A percentile compares a stretch with the other conserved stretches of the same genome.
Evolutionary conservation across 2,797 vertebrate species (phyloP).

Genomic region (Cynopterus sphinx): DNA sequence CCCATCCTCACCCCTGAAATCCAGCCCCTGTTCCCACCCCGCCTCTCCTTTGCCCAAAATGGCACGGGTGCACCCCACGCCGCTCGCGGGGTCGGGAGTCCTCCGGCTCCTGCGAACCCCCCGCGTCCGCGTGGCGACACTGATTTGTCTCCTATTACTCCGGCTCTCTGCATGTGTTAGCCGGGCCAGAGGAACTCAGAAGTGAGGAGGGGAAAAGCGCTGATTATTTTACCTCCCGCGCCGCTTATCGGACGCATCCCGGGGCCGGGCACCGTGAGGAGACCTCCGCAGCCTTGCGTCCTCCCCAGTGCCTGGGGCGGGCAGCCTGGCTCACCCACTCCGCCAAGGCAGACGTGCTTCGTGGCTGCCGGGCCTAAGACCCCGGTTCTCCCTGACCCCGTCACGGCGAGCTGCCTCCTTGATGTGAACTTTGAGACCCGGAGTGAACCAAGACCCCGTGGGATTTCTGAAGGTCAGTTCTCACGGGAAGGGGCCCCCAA

Average conservation of each 20-base stretch:
- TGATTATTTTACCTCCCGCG: neutral
- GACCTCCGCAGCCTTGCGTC: accelerated
- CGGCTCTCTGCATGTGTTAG: neutral
- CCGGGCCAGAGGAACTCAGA: neutral
- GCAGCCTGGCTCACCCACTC: too few species aligned
- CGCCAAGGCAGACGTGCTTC: accelerated
- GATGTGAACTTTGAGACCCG: neutral
- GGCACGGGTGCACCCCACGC: accelerated
- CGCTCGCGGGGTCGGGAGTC: neutral
- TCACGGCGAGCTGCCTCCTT: neutral
- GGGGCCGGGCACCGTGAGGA: neutral
- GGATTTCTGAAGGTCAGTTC: neutral
- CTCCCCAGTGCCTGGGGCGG: neutral
- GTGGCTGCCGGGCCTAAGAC: neutral
- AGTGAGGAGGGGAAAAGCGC: neutral
- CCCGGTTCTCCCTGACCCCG: neutral
- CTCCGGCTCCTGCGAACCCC: neutral
- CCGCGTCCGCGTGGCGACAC: too few species aligned
- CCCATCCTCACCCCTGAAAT: neutral
- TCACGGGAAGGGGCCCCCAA: neutral
- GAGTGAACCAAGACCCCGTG: neutral
- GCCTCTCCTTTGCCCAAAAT: neutral
- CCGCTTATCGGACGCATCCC: accelerated
- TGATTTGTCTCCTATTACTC: too few species aligned
- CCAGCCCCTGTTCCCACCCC: neutral